Evolutionary conservation across 2,888 invertebrate genomes (phyloP).

Genomic region (Elmis aenea): DNA sequence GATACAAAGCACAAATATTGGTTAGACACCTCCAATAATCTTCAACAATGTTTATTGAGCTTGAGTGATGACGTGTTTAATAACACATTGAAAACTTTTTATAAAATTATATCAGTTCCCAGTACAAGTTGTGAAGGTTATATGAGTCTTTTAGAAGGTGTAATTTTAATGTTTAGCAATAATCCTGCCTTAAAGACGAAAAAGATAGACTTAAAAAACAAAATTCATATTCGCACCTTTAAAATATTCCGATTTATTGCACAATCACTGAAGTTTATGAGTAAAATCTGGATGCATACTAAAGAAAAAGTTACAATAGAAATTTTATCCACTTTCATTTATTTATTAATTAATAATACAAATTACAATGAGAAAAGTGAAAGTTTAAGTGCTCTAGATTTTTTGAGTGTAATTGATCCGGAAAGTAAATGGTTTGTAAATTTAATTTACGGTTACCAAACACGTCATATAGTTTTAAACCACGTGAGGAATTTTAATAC

Average conservation of each 20-base stretch:
- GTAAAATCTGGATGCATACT: conserved; percentile 15
- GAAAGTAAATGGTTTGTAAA: conserved; percentile 24
- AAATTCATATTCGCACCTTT: conserved; percentile 10
- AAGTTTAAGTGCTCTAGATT: conserved; percentile 15
- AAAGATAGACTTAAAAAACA: conserved; percentile 9
- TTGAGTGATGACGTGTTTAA: conserved; percentile 20
- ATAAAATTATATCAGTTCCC: conserved; percentile 21
- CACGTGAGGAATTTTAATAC: conserved; percentile 14
- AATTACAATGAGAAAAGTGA: conserved; percentile 11
- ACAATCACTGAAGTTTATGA: conserved; percentile 14
- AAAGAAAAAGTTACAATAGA: conserved; percentile 21
- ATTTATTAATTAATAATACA: conserved; percentile 12
- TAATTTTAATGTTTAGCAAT: conserved; percentile 15
- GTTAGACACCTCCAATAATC: conserved; percentile 17
- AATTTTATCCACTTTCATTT: conserved; percentile 18
- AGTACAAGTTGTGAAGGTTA: conserved; percentile 21
- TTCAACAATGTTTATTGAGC: conserved; percentile 24
- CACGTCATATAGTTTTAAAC: conserved; percentile 16
- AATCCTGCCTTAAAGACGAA: conserved; percentile 3
- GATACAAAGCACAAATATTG: conserved; percentile 25
- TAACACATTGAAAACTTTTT: conserved; percentile 21
- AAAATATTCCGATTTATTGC: conserved; percentile 17
- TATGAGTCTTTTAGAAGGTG: conserved; percentile 20
- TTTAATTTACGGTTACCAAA: conserved; percentile 19
- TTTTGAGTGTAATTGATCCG: conserved; percentile 20